Evolutionary conservation across 2,888 invertebrate genomes (phyloP).

Genomic region (Tromatobia lineatoria): DNA sequence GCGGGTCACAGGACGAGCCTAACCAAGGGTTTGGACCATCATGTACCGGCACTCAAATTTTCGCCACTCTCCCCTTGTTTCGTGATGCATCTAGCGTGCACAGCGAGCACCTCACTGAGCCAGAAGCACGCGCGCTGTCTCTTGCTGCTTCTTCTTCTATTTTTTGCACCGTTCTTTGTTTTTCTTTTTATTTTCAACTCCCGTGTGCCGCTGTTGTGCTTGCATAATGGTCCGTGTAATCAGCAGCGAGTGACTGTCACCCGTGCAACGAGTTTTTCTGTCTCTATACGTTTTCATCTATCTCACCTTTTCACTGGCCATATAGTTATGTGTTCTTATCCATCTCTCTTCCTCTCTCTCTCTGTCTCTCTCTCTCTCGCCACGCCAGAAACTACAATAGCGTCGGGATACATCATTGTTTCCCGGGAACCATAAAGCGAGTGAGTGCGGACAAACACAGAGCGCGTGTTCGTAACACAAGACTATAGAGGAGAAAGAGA

Average conservation of each 20-base stretch:
- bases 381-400: conserved; percentile 74
- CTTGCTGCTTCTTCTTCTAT: conserved; percentile 37
- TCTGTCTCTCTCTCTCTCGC: conserved; percentile 18
- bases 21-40: background rate
- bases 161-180: conserved; percentile 14
- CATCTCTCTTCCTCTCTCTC: conserved; percentile 39
- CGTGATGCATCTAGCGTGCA: conserved; percentile 12
- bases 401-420: conserved; percentile 81
- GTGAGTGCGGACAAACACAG: conserved; percentile 27
- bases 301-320: conserved; percentile 52
- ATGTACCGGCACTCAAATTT: conserved; percentile 33
- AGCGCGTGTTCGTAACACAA: conserved; percentile 36
- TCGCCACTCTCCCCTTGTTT: conserved; percentile 41
- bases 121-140: conserved; percentile 21
- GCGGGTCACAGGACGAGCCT: conserved; percentile 29
- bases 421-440: conserved; percentile 74
- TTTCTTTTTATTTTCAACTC: conserved; percentile 54
- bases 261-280: conserved; percentile 67
- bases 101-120: conserved; percentile 4
- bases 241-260: conserved; percentile 84
- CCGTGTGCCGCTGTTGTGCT: conserved; percentile 79
- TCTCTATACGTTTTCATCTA: conserved; percentile 58
- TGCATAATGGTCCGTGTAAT: conserved; percentile 85
- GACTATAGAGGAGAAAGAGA: conserved; percentile 11
- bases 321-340: conserved; percentile 18